Conservation (phyloP, 1,140 invertebrate genomes). For the Calliopsis andreniformis region DNA sequence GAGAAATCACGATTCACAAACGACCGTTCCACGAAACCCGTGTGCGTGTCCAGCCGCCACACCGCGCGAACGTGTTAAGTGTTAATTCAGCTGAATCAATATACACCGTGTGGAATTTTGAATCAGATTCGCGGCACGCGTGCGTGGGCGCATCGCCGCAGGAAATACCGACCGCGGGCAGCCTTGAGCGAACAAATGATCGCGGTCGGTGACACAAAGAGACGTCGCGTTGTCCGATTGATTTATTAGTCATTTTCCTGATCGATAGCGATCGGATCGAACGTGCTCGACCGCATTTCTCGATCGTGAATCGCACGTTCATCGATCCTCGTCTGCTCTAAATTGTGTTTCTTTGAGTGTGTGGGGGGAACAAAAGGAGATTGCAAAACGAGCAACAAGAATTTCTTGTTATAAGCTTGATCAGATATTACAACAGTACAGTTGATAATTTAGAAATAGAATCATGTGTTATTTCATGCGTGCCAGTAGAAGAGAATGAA, state of each 20-base stretch:
- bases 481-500: no score
- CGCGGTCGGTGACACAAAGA: constrained; percentile 55
- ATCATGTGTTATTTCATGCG: no score
- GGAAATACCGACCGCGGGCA: constrained; percentile 49
- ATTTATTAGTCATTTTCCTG: constrained; percentile 57
- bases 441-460: no score
- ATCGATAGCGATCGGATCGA: constrained; percentile 28
- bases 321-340: no score
- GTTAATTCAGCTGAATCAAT: constrained; percentile 66
- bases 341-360: no score
- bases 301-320: neutral
- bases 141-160: constrained; percentile 57
- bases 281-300: neutral
- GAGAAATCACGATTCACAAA: constrained; percentile 9
- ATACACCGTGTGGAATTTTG: constrained; percentile 54
- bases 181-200: constrained; percentile 44
- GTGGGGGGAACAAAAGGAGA: no score
- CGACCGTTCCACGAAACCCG: constrained; percentile 18
- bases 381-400: no score
- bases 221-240: constrained; percentile 29
- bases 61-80: constrained; percentile 45
- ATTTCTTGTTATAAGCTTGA: no score
- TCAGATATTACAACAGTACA: no score
- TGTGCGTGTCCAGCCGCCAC: constrained; percentile 22
- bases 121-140: constrained; percentile 52